A percentile compares a stretch with the other conserved stretches of the same genome.
phyloP scores from a whole-genome alignment of 2,888 invertebrate genomes.

The Keiferia lycopersicella region DNA sequence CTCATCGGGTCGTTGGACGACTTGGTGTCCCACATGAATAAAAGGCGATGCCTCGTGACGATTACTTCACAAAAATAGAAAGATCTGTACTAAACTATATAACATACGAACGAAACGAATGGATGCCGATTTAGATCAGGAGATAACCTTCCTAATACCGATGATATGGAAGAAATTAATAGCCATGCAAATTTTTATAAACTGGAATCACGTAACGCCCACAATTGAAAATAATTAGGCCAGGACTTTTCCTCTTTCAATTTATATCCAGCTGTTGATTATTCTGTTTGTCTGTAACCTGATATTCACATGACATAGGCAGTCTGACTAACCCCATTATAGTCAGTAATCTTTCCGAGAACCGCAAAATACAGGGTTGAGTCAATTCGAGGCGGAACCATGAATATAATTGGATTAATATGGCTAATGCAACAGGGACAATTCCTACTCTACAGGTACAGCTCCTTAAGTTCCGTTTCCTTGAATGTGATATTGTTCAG shows the following conservation, averaged over 20 bases:
- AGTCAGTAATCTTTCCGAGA: constrained; percentile 55
- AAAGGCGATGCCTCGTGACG: too few species aligned
- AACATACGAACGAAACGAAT: too few species aligned
- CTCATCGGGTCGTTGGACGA: too few species aligned
- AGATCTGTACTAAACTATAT: too few species aligned
- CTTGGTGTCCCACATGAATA: too few species aligned
- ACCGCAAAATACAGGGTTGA: constrained; percentile 56
- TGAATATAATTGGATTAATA: constrained; percentile 50
- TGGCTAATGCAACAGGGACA: constrained; percentile 4
- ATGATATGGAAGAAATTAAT: too few species aligned
- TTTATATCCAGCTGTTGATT: constrained; percentile 34
- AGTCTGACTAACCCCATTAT: constrained; percentile 26
- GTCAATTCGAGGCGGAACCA: constrained; percentile 46
- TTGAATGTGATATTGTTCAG: not conserved
- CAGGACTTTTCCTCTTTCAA: constrained; percentile 21
- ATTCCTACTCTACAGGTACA: not conserved
- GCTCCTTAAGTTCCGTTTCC: constrained; percentile 11
- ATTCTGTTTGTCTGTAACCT: constrained; percentile 49
- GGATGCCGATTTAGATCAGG: too few species aligned
- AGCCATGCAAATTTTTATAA: too few species aligned
- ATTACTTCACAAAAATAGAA: too few species aligned
- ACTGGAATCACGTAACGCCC: not conserved
- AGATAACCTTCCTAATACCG: too few species aligned
- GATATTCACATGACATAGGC: constrained; percentile 34
- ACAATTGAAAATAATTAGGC: constrained; percentile 4